phyloP scores from a whole-genome alignment of 2,888 invertebrate genomes.

The Sialis fuliginosa region DNA sequence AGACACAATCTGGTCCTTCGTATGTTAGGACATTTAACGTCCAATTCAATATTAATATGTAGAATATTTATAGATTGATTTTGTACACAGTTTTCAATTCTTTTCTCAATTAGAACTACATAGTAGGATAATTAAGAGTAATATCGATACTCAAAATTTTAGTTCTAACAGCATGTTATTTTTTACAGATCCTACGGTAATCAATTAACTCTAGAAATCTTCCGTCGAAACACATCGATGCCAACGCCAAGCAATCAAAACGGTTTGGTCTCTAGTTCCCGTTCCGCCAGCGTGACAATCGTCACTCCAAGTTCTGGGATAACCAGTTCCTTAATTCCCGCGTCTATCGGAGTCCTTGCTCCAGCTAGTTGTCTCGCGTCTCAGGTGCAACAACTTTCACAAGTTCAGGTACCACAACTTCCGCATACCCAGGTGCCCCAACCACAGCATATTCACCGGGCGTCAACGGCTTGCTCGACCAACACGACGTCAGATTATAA shows the following conservation, averaged over 20 bases:
- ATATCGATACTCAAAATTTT: not conserved
- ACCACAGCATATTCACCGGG: slow-evolving; percentile 26
- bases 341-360: slow-evolving; percentile 15
- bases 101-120: not conserved
- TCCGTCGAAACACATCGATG: slow-evolving; percentile 34
- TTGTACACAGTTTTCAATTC: not conserved
- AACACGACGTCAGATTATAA: slow-evolving; percentile 35
- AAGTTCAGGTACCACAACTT: slow-evolving; percentile 10
- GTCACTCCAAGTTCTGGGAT: slow-evolving; percentile 10
- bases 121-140: not conserved
- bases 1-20: too few relatives aligned
- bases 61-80: not conserved
- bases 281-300: slow-evolving; percentile 11
- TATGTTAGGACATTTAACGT: too few relatives aligned
- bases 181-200: slow-evolving; percentile 49
- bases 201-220: slow-evolving; percentile 52
- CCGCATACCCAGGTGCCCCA: slow-evolving; percentile 14
- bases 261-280: slow-evolving; percentile 20
- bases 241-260: slow-evolving; percentile 28
- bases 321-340: slow-evolving; percentile 6
- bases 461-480: slow-evolving; percentile 53
- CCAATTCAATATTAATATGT: too few relatives aligned
- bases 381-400: not conserved
- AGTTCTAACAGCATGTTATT: slow-evolving; percentile 4
- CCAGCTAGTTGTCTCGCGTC: slow-evolving; percentile 12